Base-by-base conservation (phyloP, 2,888 invertebrate genomes). In the Pseudanteris insignis region DNA sequence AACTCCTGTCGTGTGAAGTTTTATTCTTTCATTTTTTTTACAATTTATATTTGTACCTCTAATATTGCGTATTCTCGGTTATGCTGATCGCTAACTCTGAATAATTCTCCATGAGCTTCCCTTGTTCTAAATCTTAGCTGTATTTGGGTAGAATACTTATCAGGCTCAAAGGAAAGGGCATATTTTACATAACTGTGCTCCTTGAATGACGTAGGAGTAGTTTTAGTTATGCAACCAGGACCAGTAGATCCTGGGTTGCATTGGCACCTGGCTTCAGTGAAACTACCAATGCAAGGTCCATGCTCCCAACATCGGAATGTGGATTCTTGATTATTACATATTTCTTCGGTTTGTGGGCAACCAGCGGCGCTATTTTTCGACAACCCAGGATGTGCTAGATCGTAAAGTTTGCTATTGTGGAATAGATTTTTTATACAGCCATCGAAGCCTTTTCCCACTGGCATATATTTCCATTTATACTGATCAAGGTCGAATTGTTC, bases 231-330 rank as follows among this genome's bases (percentile, higher is more conserved):
- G 75, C 94, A 94, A 0, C 91, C 89, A 0, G 92, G 91, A 5
- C 97, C 97, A 0, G 92, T 92, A 90, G 91, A 99, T 6, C 98
- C 98, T 0, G 97, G 95, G 68, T 91, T 89, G 74, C 99, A 99
- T 70, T 93, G 91, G 79, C 99, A 99, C 60, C 90, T 86, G 0
- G 92, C 91, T 79, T 92, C 92, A 14, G 89, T 89, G 73, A 94
- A 89, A 72, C 92, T 92, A 5, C 94, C 96, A 8, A 94, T 89
- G 80, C 97, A 97, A 12, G 90, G 90, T n/a, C 96, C 96, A 72
- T 95, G 94, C 72, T 94, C 92, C 89, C 91, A 92, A 77, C 94
- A 95, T 55, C 92, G 85, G 29, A 90, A 87, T 0, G 92, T 92
- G 10, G 92, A 86, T 67, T 93, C 92, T 33, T 93, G 92, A 73